phyloP scores from a whole-genome alignment of 2,113 vertebrate species.

The Spilogale gracilis region DNA sequence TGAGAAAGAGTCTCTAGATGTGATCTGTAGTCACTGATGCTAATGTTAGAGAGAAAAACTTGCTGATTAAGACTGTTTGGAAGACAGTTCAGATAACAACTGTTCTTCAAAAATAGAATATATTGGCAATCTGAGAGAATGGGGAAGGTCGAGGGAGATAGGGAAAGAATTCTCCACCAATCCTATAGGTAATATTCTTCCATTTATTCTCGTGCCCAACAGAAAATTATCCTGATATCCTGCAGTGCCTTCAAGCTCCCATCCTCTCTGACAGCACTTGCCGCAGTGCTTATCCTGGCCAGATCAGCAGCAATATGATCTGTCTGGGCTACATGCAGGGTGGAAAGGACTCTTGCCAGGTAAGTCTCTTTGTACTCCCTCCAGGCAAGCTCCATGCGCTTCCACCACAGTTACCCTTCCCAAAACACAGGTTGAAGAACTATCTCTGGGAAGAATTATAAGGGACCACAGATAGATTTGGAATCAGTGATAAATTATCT shows the following conservation, averaged over 20 bases:
- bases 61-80: not conserved
- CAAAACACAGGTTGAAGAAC: not conserved
- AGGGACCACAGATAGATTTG: not conserved
- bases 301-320: conserved; percentile 88
- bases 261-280: conserved; percentile 85
- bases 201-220: not conserved
- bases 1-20: not conserved
- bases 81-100: not conserved
- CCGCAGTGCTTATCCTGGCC: conserved; percentile 82
- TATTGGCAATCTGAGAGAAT: not conserved
- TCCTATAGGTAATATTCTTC: not conserved
- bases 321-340: conserved; percentile 89
- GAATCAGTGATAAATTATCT: not conserved
- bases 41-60: not conserved
- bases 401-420: not conserved
- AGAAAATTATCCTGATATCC: conserved; percentile 86
- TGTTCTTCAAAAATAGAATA: not conserved
- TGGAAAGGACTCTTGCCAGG: conserved; percentile 91
- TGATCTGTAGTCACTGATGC: not conserved
- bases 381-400: not conserved
- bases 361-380: conserved; percentile 25
- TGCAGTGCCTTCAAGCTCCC: conserved; percentile 88
- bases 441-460: not conserved
- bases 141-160: rapidly evolving
- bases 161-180: not conserved